Evolutionary conservation across 2,888 invertebrate species (phyloP).

Genomic region (Matsumyia berberina): DNA sequence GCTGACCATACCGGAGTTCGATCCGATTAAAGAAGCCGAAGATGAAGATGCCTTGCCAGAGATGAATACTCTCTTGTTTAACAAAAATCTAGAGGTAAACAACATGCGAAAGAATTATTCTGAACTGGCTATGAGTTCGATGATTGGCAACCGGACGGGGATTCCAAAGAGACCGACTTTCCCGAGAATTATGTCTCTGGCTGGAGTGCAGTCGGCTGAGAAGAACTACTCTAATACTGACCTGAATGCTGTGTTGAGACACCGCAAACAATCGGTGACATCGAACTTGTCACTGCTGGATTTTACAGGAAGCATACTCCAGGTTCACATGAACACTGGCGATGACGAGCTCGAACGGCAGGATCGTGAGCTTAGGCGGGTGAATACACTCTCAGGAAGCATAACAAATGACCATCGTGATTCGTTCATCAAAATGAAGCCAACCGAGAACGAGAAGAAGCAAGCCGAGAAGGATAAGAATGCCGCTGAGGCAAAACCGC

Average conservation of each 20-base stretch:
- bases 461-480: conserved; percentile 77
- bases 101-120: conserved; percentile 84
- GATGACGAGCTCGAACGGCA: conserved; percentile 84
- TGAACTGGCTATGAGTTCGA: conserved; percentile 83
- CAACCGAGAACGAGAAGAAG: conserved; percentile 81
- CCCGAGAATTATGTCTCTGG: conserved; percentile 84
- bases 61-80: conserved; percentile 83
- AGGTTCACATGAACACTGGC: conserved; percentile 87
- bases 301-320: conserved; percentile 90
- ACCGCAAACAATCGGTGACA: conserved; percentile 88
- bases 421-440: conserved; percentile 83
- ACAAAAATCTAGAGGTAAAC: conserved; percentile 80
- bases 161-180: conserved; percentile 84
- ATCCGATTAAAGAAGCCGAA: conserved; percentile 88
- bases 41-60: conserved; percentile 85
- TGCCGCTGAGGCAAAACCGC: conserved; percentile 31
- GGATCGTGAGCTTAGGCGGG: conserved; percentile 83
- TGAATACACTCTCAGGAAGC: conserved; percentile 82
- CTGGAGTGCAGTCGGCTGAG: conserved; percentile 81
- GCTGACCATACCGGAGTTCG: conserved; percentile 86
- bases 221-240: conserved; percentile 85
- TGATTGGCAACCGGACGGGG: conserved; percentile 81
- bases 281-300: conserved; percentile 90
- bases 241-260: conserved; percentile 85
- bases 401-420: conserved; percentile 81